Percentiles rank a stretch among this genome's conserved stretches.
phyloP scores from a whole-genome alignment of 2,113 vertebrate genomes.

The Ailurus styani region DNA sequence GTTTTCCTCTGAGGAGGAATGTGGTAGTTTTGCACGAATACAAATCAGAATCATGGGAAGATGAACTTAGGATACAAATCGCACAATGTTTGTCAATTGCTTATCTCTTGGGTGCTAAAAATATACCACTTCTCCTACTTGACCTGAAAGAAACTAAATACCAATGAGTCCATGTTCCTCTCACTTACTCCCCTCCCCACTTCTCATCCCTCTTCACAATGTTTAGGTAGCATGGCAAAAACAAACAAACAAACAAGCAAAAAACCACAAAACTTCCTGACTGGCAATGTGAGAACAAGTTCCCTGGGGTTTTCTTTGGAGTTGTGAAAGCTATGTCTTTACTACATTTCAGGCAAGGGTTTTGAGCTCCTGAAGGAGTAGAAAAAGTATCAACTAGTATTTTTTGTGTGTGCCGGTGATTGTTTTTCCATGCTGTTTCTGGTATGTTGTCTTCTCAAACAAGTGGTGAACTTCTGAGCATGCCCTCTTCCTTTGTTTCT shows the following conservation, averaged over 20 bases:
- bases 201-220: accelerated
- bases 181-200: too few species aligned
- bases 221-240: background rate
- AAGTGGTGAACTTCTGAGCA: background rate
- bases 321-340: background rate
- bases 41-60: too few species aligned
- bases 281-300: background rate
- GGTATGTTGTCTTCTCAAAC: background rate
- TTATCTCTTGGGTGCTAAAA: background rate
- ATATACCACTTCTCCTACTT: background rate
- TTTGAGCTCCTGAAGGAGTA: background rate
- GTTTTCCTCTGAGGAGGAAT: background rate
- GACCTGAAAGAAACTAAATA: background rate
- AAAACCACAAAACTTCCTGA: background rate
- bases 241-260: too few species aligned
- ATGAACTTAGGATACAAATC: background rate
- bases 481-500: background rate
- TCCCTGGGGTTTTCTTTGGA: background rate
- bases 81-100: background rate
- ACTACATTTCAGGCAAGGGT: background rate
- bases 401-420: background rate
- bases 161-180: background rate
- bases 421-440: background rate
- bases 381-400: background rate
- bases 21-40: background rate